Percentiles rank a stretch among this genome's conserved stretches.
Conservation (phyloP, 30 jellyfish, hydroid and myxozoan genomes). For the Clytia hemisphaerica region DNA sequence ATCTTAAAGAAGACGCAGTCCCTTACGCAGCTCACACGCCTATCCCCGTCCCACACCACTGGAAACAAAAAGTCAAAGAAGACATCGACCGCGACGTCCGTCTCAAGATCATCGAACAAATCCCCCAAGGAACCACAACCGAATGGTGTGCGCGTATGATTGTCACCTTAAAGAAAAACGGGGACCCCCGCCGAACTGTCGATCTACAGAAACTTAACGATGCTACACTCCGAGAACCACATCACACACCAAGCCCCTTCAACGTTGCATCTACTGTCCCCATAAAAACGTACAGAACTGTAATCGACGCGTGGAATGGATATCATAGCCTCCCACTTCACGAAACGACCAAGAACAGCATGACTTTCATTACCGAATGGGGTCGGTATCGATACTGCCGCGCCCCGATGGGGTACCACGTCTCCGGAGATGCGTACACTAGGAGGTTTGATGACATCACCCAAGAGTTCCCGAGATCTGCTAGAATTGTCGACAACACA, state of each 20-base stretch:
- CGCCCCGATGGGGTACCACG: conserved; percentile 53
- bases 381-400: conserved; percentile 43
- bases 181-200: conserved; percentile 26
- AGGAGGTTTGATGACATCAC: conserved; percentile 40
- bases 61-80: too few species aligned
- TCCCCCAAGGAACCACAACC: conserved; percentile 28
- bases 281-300: conserved; percentile 29
- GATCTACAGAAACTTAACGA: conserved; percentile 21
- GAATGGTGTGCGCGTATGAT: conserved; percentile 34
- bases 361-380: conserved; percentile 52
- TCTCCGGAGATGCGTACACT: conserved; percentile 58
- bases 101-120: conserved; percentile 26
- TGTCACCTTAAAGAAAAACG: conserved; percentile 21
- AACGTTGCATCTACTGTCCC: conserved; percentile 13
- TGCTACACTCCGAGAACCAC: conserved; percentile 24
- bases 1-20: not conserved
- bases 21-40: conserved; percentile 26
- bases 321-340: conserved; percentile 47
- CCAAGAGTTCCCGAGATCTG: not conserved
- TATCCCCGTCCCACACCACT: conserved; percentile 25
- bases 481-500: conserved; percentile 25
- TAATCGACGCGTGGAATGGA: conserved; percentile 67
- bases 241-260: conserved; percentile 40
- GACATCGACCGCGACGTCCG: conserved; percentile 14
- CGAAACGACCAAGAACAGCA: not conserved